These are phyloP conservation scores for Thalassarche chlororhynchos DNA, from an alignment of 2,113 vertebrate species.

Conservation along the genomic window DNA sequence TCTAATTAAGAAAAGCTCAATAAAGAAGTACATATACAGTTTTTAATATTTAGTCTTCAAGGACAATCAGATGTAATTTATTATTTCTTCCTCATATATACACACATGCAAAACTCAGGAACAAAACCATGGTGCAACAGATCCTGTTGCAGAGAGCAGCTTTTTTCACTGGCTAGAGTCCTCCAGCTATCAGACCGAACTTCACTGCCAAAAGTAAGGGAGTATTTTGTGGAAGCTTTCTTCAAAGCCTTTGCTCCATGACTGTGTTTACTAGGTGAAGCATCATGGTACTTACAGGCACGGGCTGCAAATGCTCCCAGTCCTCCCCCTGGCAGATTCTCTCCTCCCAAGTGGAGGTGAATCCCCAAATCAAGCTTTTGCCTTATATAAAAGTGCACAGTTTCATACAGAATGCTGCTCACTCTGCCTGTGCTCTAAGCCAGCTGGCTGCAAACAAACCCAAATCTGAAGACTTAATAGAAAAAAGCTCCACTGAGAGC, in stretches of 20 bases:
- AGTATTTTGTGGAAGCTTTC: not conserved
- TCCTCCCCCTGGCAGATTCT: not conserved
- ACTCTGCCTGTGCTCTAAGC: not conserved
- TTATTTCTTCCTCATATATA: not conserved
- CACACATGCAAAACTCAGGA: not conserved
- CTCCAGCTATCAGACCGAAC: not conserved
- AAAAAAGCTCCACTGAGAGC: not conserved
- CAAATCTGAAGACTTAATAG: not conserved
- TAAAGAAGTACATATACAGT: not conserved
- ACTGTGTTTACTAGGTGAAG: not conserved
- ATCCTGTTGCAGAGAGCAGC: not conserved
- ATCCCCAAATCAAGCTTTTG: not conserved
- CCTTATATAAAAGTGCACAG: not conserved
- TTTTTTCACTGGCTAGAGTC: not conserved
- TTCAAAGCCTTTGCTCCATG: not conserved
- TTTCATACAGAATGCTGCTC: not conserved
- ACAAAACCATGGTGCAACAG: not conserved
- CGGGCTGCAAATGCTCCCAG: not conserved
- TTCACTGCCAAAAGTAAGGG: not conserved
- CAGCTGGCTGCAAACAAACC: not conserved
- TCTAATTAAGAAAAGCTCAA: not conserved
- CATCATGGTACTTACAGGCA: not conserved
- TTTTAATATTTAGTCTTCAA: not conserved
- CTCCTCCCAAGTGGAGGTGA: not conserved
- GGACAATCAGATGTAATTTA: not conserved